A percentile compares a stretch with the other conserved stretches of the same genome.
Conservation (phyloP, 2,113 vertebrate genomes). For the Rhodinocichla rosea region DNA sequence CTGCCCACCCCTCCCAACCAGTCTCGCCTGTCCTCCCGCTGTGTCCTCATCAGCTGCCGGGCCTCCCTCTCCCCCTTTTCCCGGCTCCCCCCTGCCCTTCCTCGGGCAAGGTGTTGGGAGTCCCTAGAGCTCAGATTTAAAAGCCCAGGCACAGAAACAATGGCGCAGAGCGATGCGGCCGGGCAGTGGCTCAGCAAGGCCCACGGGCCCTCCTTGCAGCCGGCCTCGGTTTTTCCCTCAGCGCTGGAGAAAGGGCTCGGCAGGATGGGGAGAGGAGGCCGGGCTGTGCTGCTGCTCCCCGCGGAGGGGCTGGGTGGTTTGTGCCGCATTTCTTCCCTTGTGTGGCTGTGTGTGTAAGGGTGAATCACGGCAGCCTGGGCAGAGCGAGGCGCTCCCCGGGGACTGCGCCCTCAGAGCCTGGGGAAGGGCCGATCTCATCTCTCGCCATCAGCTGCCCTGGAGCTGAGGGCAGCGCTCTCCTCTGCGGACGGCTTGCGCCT, state of each 20-base stretch:
- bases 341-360: neutral
- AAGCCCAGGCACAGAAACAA: accelerated
- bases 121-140: accelerated
- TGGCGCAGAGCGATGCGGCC: accelerated
- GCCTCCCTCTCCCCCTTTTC: neutral
- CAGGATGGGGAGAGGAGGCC: neutral
- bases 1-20: neutral
- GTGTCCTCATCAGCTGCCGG: neutral
- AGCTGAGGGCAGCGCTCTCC: neutral
- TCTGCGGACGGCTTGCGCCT: neutral
- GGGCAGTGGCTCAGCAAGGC: accelerated
- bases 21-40: neutral
- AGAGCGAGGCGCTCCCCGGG: neutral
- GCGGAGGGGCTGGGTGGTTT: neutral
- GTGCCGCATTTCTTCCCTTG: neutral
- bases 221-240: accelerated
- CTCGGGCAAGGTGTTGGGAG: accelerated
- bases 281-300: neutral
- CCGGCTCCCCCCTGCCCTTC: neutral
- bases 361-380: neutral
- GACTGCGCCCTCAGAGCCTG: neutral
- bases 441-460: neutral
- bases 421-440: neutral
- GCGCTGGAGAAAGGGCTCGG: neutral
- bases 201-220: accelerated